Evolutionary conservation across 1,140 invertebrate genomes (phyloP).

Genomic region (Pogonognathellus flavescens): DNA sequence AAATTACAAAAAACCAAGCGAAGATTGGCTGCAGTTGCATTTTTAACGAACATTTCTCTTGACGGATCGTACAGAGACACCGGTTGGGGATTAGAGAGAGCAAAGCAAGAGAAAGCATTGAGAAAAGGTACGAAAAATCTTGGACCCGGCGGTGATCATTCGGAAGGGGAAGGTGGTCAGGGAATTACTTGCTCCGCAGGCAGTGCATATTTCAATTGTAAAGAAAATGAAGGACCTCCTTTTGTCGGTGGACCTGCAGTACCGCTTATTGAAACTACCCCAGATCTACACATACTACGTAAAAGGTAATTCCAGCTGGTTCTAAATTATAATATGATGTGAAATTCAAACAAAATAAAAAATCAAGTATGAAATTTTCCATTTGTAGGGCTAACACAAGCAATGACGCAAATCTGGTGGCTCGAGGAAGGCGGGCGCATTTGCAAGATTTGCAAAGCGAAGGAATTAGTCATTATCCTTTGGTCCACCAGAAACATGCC

Average conservation of each 20-base stretch:
- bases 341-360: too few relatives aligned
- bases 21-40: slow-evolving; percentile 88
- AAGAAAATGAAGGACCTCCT: background rate
- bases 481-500: slow-evolving; percentile 55
- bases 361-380: too few relatives aligned
- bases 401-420: slow-evolving; percentile 68
- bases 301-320: too few relatives aligned
- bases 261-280: background rate
- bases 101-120: slow-evolving; percentile 27
- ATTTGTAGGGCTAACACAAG: slow-evolving; percentile 75
- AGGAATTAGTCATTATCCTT: slow-evolving; percentile 10
- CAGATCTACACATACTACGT: background rate
- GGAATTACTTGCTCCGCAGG: background rate
- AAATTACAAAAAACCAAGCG: slow-evolving; percentile 71
- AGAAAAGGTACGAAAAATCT: background rate
- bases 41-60: slow-evolving; percentile 93
- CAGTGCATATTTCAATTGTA: background rate
- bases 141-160: background rate
- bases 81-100: slow-evolving; percentile 46
- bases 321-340: too few relatives aligned
- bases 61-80: slow-evolving; percentile 90
- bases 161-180: slow-evolving; percentile 6
- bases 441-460: background rate
- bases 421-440: background rate
- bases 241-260: background rate